phyloP scores from a whole-genome alignment of 2,888 invertebrate species.

The Phalera bucephala region DNA sequence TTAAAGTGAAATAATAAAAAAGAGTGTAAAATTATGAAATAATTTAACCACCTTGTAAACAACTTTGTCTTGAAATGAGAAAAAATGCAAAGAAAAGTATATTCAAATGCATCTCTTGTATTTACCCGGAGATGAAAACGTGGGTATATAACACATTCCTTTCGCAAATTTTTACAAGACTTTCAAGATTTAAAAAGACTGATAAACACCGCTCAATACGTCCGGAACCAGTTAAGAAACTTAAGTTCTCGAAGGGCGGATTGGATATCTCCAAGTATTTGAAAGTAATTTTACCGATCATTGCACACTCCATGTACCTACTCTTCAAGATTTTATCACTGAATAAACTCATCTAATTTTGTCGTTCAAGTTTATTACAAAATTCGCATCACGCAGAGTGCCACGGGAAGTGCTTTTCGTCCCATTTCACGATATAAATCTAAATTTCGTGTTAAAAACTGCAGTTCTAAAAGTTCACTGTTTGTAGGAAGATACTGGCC shows the following conservation, averaged over 20 bases:
- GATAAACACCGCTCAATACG: background rate
- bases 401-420: slow-evolving; percentile 39
- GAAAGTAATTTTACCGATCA: slow-evolving; percentile 36
- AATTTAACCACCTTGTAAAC: too few relatives aligned
- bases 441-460: slow-evolving; percentile 35
- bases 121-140: too few relatives aligned
- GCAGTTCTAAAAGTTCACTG: slow-evolving; percentile 10
- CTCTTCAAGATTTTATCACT: slow-evolving; percentile 29
- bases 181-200: too few relatives aligned
- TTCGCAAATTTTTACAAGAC: too few relatives aligned
- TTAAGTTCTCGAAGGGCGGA: slow-evolving; percentile 2
- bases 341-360: slow-evolving; percentile 33
- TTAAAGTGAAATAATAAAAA: too few relatives aligned
- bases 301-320: slow-evolving; percentile 26
- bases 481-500: background rate
- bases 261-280: slow-evolving; percentile 15
- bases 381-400: slow-evolving; percentile 32
- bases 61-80: too few relatives aligned
- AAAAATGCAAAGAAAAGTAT: too few relatives aligned
- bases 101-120: too few relatives aligned
- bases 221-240: slow-evolving; percentile 1
- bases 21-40: too few relatives aligned
- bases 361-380: slow-evolving; percentile 36
- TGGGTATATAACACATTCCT: too few relatives aligned
- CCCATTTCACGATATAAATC: slow-evolving; percentile 45